Conservation (phyloP, 2,888 invertebrate species). For the Seira sanloemensis region DNA sequence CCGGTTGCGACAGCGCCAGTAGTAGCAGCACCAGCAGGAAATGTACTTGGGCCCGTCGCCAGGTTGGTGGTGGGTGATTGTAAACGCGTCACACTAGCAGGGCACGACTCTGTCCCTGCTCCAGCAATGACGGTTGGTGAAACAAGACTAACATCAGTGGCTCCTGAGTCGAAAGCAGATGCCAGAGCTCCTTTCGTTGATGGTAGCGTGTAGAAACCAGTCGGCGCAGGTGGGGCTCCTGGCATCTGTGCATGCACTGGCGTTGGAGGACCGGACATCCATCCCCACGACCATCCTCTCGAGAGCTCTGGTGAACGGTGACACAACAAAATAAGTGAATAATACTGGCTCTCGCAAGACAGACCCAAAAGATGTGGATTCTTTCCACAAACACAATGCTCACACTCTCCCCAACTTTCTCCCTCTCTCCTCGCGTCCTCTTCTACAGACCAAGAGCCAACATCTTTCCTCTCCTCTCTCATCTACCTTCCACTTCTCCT, state of each 20-base stretch:
- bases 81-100: conserved; percentile 43
- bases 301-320: conserved; percentile 72
- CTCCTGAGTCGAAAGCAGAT: conserved; percentile 41
- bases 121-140: conserved; percentile 61
- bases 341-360: conserved; percentile 11
- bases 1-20: conserved; percentile 26
- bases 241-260: conserved; percentile 50
- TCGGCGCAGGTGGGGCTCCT: conserved; percentile 61
- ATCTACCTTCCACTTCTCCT: no score
- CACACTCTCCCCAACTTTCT: not conserved
- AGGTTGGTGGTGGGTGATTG: conserved; percentile 54
- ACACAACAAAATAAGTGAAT: conserved; percentile 51
- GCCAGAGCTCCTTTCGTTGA: conserved; percentile 35
- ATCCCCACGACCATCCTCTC: conserved; percentile 73
- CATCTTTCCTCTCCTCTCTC: no score
- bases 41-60: conserved; percentile 57
- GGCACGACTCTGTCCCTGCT: conserved; percentile 48
- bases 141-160: conserved; percentile 61
- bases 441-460: no score
- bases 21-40: conserved; percentile 7
- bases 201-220: conserved; percentile 43
- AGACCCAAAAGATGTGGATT: not conserved
- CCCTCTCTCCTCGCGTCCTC: not conserved
- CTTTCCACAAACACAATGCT: not conserved
- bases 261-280: conserved; percentile 71